Evolutionary conservation across 2,888 invertebrate species (phyloP).

Genomic region (Eurytoma adleriae): DNA sequence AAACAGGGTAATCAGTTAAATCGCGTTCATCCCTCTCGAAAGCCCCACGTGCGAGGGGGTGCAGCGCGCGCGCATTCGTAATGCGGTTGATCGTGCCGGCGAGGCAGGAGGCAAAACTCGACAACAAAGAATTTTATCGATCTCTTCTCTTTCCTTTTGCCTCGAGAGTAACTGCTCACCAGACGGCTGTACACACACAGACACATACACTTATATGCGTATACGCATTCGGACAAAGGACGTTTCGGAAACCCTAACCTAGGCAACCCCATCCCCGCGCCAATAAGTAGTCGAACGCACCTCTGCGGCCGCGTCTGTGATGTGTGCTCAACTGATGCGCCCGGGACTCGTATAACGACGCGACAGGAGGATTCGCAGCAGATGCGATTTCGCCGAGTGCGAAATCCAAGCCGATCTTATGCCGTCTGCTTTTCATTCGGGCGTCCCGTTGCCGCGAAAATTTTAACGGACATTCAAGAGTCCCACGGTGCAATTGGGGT

Average conservation of each 20-base stretch:
- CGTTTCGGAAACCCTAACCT: conserved; percentile 76
- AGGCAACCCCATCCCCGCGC: conserved; percentile 68
- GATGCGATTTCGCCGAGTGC: no score
- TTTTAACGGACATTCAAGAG: no score
- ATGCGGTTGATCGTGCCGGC: neutral
- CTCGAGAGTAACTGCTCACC: conserved; percentile 67
- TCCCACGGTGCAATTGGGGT: no score
- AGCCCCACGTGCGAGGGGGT: neutral
- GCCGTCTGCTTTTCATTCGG: neutral
- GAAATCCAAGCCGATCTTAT: no score
- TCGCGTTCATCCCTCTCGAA: no score
- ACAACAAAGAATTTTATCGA: conserved; percentile 75
- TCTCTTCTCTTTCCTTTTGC: conserved; percentile 62
- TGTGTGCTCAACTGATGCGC: conserved; percentile 72
- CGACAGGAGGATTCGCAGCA: no score
- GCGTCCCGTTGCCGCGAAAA: conserved; percentile 67
- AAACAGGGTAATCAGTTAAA: no score
- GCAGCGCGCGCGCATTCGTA: conserved; percentile 1
- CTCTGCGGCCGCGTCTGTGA: conserved; percentile 51
- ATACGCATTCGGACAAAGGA: conserved; percentile 70
- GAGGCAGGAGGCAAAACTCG: conserved; percentile 71
- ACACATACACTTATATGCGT: neutral
- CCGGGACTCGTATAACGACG: conserved; percentile 67
- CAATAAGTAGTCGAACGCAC: neutral
- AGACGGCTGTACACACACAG: conserved; percentile 61